Evolutionary conservation across 2,888 invertebrate species (phyloP), one percentile per base, ranked within the genome.

Genomic region (Harpagoxenus sublaevis): DNA sequence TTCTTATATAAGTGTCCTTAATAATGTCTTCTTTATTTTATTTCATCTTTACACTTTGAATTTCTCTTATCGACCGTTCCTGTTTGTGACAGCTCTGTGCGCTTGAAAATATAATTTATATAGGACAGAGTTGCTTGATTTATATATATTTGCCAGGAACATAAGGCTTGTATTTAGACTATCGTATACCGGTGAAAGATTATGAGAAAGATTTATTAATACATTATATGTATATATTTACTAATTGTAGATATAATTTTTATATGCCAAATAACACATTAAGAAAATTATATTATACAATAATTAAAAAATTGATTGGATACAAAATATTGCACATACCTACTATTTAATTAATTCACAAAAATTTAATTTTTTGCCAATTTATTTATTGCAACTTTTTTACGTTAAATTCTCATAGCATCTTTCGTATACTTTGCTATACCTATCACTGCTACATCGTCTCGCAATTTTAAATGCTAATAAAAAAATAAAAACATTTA

Each of bases 11-110:
- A 18, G 39, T 63, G 18, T 77, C 15, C 51, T 31, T 60, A 53
- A 77, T 73, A 55, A 77, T 73, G 53, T 84, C 75, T 81, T 86
- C 85, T 85, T 82, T 62, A 87, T 91, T 91, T 91, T 91, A 91
- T 90, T 87, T 84, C 39, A 82, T 66, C 68, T 83, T 81, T 83
- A 45, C 42, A 68, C 28, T 68, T 68, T 35, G 31, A 51, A 35
- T 65, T 55, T 78, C 71, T 55, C 55, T 78, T 55, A 55, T 78
- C 55, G 71, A 42, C 55, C 31, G 31, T n/a, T 45, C 31, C 70
- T 78, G 78, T 15, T 42, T 31, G 55, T 70, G 78, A 78, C 77
- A 78, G 77, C 66, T 53, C 66, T 53, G 68, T 31, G 55, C n/a
- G 68, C 70, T 57, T 45, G 78, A 68, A 78, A 78, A 68, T 68